These are phyloP conservation scores for Myotis daubentonii DNA, from an alignment of 2,797 vertebrate genomes.

Conservation along the genomic window DNA sequence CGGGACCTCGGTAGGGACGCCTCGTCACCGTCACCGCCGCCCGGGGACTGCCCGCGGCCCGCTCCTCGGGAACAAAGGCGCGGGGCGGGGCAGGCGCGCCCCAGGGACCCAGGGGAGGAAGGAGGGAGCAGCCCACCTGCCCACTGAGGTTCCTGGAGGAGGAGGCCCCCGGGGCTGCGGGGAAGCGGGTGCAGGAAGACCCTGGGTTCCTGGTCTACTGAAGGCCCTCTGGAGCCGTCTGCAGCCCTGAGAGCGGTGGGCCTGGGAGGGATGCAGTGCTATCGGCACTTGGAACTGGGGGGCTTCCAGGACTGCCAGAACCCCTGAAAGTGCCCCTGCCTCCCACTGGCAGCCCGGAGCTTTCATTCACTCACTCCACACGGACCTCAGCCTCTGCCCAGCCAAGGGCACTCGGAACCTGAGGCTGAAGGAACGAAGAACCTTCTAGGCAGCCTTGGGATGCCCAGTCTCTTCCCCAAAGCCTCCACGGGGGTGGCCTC, in stretches of 20 bases:
- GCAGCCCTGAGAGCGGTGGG: not conserved
- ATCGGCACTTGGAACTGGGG: not conserved
- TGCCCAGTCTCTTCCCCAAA: not conserved
- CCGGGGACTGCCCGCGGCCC: not conserved
- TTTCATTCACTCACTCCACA: not conserved
- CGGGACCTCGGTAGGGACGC: not conserved
- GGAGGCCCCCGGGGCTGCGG: not conserved
- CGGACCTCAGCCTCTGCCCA: not conserved
- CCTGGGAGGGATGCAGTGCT: not conserved
- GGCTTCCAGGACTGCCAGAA: not conserved
- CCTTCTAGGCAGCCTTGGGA: not conserved
- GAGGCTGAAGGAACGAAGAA: not conserved
- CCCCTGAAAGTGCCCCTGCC: not conserved
- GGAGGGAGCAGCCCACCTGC: not conserved
- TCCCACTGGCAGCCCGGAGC: not conserved
- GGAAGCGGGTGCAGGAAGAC: not conserved
- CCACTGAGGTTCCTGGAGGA: not conserved
- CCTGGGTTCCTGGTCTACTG: not conserved
- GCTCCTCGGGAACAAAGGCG: constrained; percentile 70
- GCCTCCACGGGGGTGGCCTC: not conserved
- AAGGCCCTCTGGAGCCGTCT: not conserved
- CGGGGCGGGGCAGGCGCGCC: constrained; percentile 54
- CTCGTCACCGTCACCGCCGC: not conserved
- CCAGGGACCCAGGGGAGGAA: not conserved
- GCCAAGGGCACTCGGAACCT: not conserved